phyloP scores from a whole-genome alignment of 2,797 vertebrate genomes.

The Trachops cirrhosus region DNA sequence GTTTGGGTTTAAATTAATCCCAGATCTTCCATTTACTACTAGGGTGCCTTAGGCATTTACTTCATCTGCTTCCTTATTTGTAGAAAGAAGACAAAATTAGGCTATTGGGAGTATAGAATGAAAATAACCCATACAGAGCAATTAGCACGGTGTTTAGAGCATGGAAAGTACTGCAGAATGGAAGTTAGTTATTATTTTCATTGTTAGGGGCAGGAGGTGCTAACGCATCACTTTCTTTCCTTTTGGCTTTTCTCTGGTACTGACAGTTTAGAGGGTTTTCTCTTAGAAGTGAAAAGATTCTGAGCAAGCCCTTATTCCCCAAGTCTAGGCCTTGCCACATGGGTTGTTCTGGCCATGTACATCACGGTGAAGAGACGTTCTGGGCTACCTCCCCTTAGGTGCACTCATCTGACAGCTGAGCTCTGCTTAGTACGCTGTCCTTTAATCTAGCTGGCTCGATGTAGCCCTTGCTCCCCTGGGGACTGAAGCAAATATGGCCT shows the following conservation, averaged over 20 bases:
- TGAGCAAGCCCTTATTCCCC: background rate
- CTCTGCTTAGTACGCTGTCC: background rate
- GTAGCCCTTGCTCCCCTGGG: slow-evolving; percentile 19
- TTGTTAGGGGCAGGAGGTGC: background rate
- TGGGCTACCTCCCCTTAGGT: background rate
- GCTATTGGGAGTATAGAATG: background rate
- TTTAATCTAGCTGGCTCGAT: slow-evolving; percentile 29
- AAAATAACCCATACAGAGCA: background rate
- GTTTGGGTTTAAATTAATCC: background rate
- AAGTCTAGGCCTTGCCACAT: background rate
- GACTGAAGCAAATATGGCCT: background rate
- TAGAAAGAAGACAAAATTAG: background rate
- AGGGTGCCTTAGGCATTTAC: background rate
- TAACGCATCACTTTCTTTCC: background rate
- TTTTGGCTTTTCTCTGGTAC: background rate
- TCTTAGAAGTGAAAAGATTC: background rate
- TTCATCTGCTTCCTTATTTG: background rate
- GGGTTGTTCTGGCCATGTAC: background rate
- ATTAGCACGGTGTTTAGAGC: background rate
- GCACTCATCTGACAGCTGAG: background rate
- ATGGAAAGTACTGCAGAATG: background rate
- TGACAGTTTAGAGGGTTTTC: background rate
- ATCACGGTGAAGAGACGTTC: background rate
- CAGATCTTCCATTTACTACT: background rate
- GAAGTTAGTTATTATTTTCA: background rate